Evolutionary conservation across 2,797 vertebrate genomes (phyloP).

Genomic region (Prionace glauca): DNA sequence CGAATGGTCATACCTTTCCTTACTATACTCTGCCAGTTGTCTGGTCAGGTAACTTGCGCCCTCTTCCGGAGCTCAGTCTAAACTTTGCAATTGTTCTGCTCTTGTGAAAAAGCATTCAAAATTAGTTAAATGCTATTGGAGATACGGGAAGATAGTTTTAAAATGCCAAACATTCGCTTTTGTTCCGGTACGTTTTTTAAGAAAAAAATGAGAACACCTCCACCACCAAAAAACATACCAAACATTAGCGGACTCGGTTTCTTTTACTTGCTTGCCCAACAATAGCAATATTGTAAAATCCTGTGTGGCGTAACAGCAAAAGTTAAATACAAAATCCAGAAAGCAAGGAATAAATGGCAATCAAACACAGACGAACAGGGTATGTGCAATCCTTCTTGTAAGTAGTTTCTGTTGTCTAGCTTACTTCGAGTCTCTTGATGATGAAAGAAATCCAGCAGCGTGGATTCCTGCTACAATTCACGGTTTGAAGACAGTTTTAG

Average conservation of each 20-base stretch:
- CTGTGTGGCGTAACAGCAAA: background rate
- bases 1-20: conserved; percentile 8
- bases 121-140: background rate
- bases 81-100: no score
- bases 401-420: background rate
- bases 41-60: conserved; percentile 19
- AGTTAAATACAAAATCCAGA: background rate
- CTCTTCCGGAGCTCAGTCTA: background rate
- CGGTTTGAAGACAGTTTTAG: background rate
- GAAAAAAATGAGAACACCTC: background rate
- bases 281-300: background rate
- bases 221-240: background rate
- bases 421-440: background rate
- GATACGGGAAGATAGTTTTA: background rate
- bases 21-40: background rate
- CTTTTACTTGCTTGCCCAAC: background rate
- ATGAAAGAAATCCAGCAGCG: background rate
- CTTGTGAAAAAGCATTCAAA: background rate
- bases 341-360: background rate
- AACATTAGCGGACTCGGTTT: background rate
- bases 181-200: background rate
- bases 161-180: background rate
- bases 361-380: background rate
- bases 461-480: conserved; percentile 9
- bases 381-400: background rate